Base-by-base conservation (phyloP, 1,140 invertebrate species). In the Vollenhovia emeryi region DNA sequence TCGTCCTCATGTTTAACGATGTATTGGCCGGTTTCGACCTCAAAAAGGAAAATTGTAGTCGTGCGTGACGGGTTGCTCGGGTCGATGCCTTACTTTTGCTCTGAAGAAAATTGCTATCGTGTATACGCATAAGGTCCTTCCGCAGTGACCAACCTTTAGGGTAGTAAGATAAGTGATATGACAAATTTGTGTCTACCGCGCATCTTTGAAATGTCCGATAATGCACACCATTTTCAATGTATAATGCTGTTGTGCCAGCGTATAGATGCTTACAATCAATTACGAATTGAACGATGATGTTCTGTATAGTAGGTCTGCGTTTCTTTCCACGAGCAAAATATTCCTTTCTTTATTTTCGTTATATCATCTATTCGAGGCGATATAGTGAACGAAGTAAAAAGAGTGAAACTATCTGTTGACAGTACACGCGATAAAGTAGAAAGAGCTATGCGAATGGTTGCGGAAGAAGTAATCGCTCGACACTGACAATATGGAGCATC, bases 131-230 rank as follows among this genome's bases (percentile, higher is more conserved):
- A 13, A 36, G 48, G 21, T n/a, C 30, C 30, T n/a, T 57, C 18
- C 50, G 11, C 7, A 15, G 9, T 36, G 55, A 36, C 30, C 55
- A 27, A 6, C 45, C 40, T 52, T 76, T 52, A 50, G 33, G 80
- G 71, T 50, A 13, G 24, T 84, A 84, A 84, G 80, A 84, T 84
- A 84, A 84, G 55, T 84, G 68, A 50, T 21, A 15, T n/a, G 43
- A 59, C 50, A 59, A 76, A 50, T 74, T 75, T 43, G 24, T 43
- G 8, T 27, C 71, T 48, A 27, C 4, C 30, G 21, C 33, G 43
- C n/a, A 7, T 55, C 30, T 84, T 60, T n/a, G 24, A 6, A 43
- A 80, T 9, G 36, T 55, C 2, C 11, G 13, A 57, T 82, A 71
- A 59, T 57, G 24, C 24, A 6, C 36, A 64, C 36, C 43, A 71